Percentiles rank a stretch among this genome's conserved stretches.
These are phyloP conservation scores for Liparis tanakae DNA, from an alignment of 2,797 vertebrate species.

Conservation along the genomic window DNA sequence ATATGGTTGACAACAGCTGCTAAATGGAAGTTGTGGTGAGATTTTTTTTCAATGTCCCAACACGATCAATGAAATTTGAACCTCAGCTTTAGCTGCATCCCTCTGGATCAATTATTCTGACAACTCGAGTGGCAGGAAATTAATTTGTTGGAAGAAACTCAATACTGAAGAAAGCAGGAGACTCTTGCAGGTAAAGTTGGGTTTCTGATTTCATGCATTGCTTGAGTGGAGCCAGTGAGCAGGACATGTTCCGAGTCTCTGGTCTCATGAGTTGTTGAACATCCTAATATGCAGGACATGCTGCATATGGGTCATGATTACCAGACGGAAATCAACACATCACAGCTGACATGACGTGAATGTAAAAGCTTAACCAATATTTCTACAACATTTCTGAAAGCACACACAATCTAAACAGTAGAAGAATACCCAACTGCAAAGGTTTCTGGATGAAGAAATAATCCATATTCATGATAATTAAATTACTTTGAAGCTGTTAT, in stretches of 20 bases:
- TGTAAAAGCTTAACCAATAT: constrained; percentile 10
- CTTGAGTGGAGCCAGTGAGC: constrained; percentile 22
- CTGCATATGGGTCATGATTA: constrained; percentile 9
- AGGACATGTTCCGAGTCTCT: constrained; percentile 65
- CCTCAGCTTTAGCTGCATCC: not conserved
- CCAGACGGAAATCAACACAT: constrained; percentile 21
- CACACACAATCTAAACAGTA: not conserved
- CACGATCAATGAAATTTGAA: not conserved
- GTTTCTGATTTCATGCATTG: constrained; percentile 52
- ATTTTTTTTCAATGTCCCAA: not conserved
- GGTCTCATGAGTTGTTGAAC: constrained; percentile 45
- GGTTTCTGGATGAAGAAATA: not conserved
- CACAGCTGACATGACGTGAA: constrained; percentile 25
- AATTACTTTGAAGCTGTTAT: not conserved
- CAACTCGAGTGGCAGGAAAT: not conserved
- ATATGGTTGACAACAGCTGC: not conserved
- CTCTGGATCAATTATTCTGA: not conserved
- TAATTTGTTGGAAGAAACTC: not conserved
- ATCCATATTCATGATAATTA: not conserved
- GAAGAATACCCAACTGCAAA: not conserved
- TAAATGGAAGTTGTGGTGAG: not conserved
- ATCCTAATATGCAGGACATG: constrained; percentile 30
- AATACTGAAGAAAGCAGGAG: constrained; percentile 26
- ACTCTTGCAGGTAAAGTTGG: constrained; percentile 13
- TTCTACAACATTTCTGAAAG: constrained; percentile 14